Base-by-base conservation (phyloP, 2,888 invertebrate species). In the Pseudoips prasinana region DNA sequence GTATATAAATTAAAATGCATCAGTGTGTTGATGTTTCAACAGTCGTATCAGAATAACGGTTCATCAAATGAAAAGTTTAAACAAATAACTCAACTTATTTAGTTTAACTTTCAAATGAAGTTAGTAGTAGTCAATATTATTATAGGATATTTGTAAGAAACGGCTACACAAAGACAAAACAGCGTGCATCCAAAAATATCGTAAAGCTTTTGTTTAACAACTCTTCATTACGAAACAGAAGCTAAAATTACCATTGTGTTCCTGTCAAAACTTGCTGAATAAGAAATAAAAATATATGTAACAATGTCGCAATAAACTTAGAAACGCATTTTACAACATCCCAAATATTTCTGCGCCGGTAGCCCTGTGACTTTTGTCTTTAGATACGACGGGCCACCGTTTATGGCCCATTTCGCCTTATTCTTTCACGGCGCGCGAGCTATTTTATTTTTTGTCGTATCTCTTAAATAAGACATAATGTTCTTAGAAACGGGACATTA, bases 401-500 rank as follows among this genome's bases (percentile, higher is more conserved):
- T 84, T 86, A 85, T 83, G 73, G 75, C 66, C 78, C 79, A 79
- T 85, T 81, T 73, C 65, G 76, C 76, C 67, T 77, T 79, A 81
- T 81, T 79, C 74, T 78, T 79, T 71, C 73, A 68, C 65, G 67
- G 64, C 54, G 64, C 54, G 64, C 64, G 71, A 65, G 71, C 76
- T 69, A 72, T 79, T 75, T 77, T 75, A 74, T 78, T 85, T 78
- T 79, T 81, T 80, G 78, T 78, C 73, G 72, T 73, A 66, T 76
- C 76, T 73, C 75, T 84, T 81, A 87, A 88, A 86, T 86, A 85
- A 86, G 86, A 87, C 84, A 78, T 88, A 80, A 87, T 84, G 83
- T 85, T 86, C 85, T 82, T 62, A 84, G 86, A 83, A 86, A 83
- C 76, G 80, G 74, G 68, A 79, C 77, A 79, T 85, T 80, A 82